Base-by-base conservation (phyloP, 2,888 invertebrate species). In the Drepana falcataria region DNA sequence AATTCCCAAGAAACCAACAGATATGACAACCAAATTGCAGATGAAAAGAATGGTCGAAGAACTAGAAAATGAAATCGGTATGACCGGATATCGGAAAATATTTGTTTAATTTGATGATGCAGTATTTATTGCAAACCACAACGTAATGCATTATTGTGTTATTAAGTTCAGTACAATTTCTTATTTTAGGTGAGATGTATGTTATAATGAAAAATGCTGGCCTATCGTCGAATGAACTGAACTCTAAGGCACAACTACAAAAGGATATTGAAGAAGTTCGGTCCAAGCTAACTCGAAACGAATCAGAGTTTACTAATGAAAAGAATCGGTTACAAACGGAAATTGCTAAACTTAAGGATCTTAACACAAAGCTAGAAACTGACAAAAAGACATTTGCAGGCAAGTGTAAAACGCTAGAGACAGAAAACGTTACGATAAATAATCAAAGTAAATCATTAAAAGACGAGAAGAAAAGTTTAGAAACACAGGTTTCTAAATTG, bases 1-100 rank as follows among this genome's bases (percentile, higher is more conserved):
- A 65, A 92, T 92, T n/a, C 93, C 95, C 2, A 95, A 95, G 73
- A 95, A 94, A 71, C 92, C 94, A 5, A 94, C 94, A 4, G 96
- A 96, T 71, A 83, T 93, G 53, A 94, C 94, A 37, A 93, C 95
- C 1, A 95, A 95, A 83, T 76, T 94, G 51, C 94, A 95, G 81
- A 85, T 97, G 70, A 96, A 95, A 68, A 96, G 94, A 71, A 96
- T 96, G 94, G 94, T 97, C 2, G 95, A 95, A 57, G 97, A 98
- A 63, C 89, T 97, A 65, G 97, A 97, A 84, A 95, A 93, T 73
- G 97, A 98, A 92, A 95, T 97, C 63, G 94, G 95, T 94, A 84
- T 77, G 57, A 21, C 21, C 21, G 21, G 21, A 21, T 21, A 21
- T 21, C 21, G 21, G 21, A 21, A 21, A 21, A 21, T 21, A 21